Evolutionary conservation across 2,113 vertebrate genomes (phyloP), one percentile per base, ranked within the genome.

Genomic region (Gorsachius goisagi): DNA sequence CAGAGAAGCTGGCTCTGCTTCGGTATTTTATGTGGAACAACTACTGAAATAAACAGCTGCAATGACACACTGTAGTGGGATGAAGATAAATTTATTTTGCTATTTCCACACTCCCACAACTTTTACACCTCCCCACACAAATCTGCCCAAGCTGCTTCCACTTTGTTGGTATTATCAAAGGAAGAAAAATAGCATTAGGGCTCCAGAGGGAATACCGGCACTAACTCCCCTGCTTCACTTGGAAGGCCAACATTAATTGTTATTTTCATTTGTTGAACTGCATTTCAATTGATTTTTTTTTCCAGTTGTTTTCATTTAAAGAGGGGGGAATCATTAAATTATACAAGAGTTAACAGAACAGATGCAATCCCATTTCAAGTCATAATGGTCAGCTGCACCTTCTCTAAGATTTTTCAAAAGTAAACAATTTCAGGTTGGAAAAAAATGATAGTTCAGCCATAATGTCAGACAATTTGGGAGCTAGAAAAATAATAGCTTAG

Each of bases 1-100:
- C 45, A 0, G 56, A 91, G 58, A 72, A 82, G 56, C 56, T 59
- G 10, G 10, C 58, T 58, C 80, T 14, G 66, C 80, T 58, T 72
- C 0, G 11, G 58, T 80, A 89, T 92, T 95, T 95, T 85, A 93
- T 93, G 73, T 93, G 94, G 92, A 95, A 82, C 79, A 82, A 17
- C 90, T 67, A 94, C 82, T 79, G 94, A 97, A 94, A 90, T 91
- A 96, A 97, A 94, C 96, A 95, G 96, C 96, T 97, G 94, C 95
- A 94, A 33, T 97, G 97, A 95, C 96, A 97, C 96, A 97, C 85
- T 95, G 91, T 47, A 93, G 93, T 95, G 87, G 95, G 95, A 95
- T 85, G 95, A 94, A 91, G 95, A 97, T 97, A 95, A 95, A 97
- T 97, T 95, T 97, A 95, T 97, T 97, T 97, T 94, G 85, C 93